phyloP scores from a whole-genome alignment of 2,888 invertebrate genomes.

The Hypena proboscidalis region DNA sequence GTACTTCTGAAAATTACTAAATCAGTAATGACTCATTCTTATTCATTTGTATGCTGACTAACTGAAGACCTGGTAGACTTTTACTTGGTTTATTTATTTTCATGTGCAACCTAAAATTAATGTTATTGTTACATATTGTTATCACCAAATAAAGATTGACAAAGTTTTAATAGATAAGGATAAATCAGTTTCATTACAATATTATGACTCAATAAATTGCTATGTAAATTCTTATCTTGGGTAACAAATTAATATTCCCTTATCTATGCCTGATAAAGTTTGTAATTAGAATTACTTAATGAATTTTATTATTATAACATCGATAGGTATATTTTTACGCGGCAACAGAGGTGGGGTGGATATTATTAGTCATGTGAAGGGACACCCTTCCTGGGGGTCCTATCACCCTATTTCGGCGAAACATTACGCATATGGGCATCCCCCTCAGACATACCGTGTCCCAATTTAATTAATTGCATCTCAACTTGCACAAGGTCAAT shows the following conservation, averaged over 20 bases:
- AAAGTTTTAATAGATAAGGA: too few species aligned
- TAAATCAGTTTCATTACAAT: too few species aligned
- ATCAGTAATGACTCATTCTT: too few species aligned
- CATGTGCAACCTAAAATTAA: too few species aligned
- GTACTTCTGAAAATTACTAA: too few species aligned
- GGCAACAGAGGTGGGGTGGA: constrained; percentile 25
- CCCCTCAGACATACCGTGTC: constrained; percentile 42
- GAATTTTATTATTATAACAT: constrained; percentile 14
- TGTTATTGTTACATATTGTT: too few species aligned
- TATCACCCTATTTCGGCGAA: constrained; percentile 63
- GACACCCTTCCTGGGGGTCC: constrained; percentile 55
- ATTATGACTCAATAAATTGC: constrained; percentile 18
- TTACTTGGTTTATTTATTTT: too few species aligned
- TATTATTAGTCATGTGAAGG: constrained; percentile 44
- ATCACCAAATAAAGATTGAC: constrained; percentile 1
- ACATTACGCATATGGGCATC: constrained; percentile 43
- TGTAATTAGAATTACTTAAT: constrained; percentile 16
- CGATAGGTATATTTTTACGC: constrained; percentile 20
- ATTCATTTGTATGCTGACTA: too few species aligned
- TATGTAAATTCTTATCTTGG: constrained; percentile 24
- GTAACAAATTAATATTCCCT: constrained; percentile 10
- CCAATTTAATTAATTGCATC: constrained; percentile 51
- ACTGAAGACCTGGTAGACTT: too few species aligned
- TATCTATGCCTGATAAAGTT: constrained; percentile 17
- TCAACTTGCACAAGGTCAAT: constrained; percentile 50